Conservation (phyloP, 30 jellyfish, hydroid and myxozoan species). For the Sanderia malayensis region DNA sequence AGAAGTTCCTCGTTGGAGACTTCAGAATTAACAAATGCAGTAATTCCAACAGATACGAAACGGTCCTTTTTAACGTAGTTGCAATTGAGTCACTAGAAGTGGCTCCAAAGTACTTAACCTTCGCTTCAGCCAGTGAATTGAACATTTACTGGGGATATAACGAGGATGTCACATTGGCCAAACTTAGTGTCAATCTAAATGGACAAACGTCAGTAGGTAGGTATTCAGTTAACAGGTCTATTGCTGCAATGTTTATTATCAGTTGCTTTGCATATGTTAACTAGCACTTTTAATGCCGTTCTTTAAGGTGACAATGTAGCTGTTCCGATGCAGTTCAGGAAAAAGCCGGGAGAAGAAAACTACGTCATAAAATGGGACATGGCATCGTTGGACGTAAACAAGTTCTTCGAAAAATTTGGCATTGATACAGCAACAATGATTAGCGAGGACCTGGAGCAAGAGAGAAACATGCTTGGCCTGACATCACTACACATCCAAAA, state of each 20-base stretch:
- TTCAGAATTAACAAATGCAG: background rate
- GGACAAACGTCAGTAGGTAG: constrained; percentile 42
- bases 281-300: background rate
- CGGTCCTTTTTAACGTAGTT: constrained; percentile 7
- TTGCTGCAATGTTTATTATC: background rate
- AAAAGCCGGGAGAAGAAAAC: constrained; percentile 7
- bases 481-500: constrained; percentile 3
- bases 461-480: constrained; percentile 17
- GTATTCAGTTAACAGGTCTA: background rate
- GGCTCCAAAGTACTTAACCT: constrained; percentile 28
- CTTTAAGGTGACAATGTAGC: constrained; percentile 5
- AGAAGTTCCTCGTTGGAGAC: background rate
- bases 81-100: constrained; percentile 33
- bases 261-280: background rate
- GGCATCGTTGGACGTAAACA: constrained; percentile 7
- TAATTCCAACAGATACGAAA: background rate
- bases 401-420: constrained; percentile 15
- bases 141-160: constrained; percentile 9
- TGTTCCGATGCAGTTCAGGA: constrained; percentile 19
- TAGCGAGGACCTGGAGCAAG: background rate
- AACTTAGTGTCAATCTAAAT: constrained; percentile 14
- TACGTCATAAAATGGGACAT: background rate
- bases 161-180: constrained; percentile 1
- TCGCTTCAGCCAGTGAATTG: constrained; percentile 17
- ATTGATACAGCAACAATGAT: constrained; percentile 4